Percentiles rank a stretch among this genome's conserved stretches.
These are phyloP conservation scores for Pygoscelis antarcticus DNA, from an alignment of 2,113 vertebrate species.

Conservation along the genomic window DNA sequence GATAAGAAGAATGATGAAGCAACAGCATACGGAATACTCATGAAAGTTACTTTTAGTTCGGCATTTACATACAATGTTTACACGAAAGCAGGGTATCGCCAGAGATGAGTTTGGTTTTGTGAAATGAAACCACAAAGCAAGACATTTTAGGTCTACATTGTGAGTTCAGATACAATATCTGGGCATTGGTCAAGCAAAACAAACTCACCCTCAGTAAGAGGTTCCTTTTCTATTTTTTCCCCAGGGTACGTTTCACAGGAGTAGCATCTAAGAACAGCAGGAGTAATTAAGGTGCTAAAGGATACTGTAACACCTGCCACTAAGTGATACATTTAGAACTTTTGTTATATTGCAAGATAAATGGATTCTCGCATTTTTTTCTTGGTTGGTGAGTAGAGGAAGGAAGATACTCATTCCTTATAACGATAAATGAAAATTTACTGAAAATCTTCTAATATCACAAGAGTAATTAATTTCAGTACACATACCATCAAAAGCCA, in stretches of 20 bases:
- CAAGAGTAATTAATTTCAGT: background rate
- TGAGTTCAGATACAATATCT: background rate
- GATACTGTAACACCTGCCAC: background rate
- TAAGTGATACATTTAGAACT: background rate
- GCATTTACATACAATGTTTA: background rate
- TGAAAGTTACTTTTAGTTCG: background rate
- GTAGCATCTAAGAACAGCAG: background rate
- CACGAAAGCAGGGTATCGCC: rapidly evolving
- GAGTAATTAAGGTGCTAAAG: background rate
- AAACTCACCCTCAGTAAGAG: background rate
- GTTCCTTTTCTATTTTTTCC: background rate
- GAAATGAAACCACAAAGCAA: background rate
- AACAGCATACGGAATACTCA: background rate
- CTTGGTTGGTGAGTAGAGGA: background rate
- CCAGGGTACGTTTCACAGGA: background rate
- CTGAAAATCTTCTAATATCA: background rate
- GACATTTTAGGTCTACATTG: background rate
- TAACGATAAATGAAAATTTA: background rate
- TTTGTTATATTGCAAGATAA: background rate
- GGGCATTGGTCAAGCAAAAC: background rate
- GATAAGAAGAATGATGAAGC: background rate
- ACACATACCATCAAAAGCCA: background rate
- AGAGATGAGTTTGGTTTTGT: background rate
- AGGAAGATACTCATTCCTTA: background rate
- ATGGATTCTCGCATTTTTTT: background rate